phyloP scores from a whole-genome alignment of 2,888 invertebrate species.

The Eupithecia abbreviata region DNA sequence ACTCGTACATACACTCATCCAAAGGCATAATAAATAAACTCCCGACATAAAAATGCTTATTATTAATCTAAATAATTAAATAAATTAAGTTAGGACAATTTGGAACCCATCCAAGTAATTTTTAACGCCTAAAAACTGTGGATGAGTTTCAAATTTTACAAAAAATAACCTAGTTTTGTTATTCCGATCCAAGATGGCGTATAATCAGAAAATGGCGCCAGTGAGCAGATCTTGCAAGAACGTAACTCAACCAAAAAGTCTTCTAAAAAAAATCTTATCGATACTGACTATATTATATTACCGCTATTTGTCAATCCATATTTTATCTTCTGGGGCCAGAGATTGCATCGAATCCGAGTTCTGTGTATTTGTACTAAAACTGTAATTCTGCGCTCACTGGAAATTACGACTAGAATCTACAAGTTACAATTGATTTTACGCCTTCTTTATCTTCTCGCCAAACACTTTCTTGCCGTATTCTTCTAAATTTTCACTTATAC shows the following conservation, averaged over 20 bases:
- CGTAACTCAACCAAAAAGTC: background rate
- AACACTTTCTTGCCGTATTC: conserved; percentile 53
- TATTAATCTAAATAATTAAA: conserved; percentile 19
- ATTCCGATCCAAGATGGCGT: conserved; percentile 48
- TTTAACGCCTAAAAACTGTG: conserved; percentile 35
- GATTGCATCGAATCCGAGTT: background rate
- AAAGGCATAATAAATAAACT: conserved; percentile 35
- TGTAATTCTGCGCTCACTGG: conserved; percentile 49
- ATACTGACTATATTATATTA: background rate
- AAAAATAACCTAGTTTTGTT: conserved; percentile 15
- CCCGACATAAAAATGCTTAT: conserved; percentile 14
- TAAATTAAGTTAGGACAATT: conserved; percentile 31
- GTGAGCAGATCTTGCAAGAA: conserved; percentile 44
- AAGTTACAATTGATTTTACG: conserved; percentile 47
- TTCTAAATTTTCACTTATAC: conserved; percentile 70
- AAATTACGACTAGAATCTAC: conserved; percentile 60
- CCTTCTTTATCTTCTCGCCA: conserved; percentile 64
- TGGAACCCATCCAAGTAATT: conserved; percentile 37
- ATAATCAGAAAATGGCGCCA: conserved; percentile 57
- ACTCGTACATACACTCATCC: conserved; percentile 18
- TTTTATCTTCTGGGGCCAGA: background rate
- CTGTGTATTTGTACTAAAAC: conserved; percentile 1
- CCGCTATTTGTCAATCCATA: conserved; percentile 1
- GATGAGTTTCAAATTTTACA: conserved; percentile 38
- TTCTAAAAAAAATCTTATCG: background rate